A percentile compares a stretch with the other conserved stretches of the same genome.
Conservation (phyloP, 2,797 vertebrate genomes). For the Pipistrellus pipistrellus region DNA sequence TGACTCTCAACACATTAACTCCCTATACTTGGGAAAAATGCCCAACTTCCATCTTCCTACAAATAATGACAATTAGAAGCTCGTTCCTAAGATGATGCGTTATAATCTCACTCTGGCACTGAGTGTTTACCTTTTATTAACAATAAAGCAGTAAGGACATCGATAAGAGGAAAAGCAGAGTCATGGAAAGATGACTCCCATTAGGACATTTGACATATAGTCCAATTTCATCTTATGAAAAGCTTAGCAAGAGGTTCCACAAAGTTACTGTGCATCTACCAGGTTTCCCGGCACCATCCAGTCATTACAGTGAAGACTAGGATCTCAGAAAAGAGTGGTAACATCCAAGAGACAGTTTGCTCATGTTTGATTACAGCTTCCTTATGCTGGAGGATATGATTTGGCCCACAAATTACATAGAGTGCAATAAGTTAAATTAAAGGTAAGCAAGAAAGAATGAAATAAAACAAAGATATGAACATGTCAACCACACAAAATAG, state of each 20-base stretch:
- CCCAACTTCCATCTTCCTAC: not conserved
- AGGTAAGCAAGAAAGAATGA: not conserved
- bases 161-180: not conserved
- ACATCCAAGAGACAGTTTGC: not conserved
- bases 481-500: not conserved
- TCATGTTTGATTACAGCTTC: not conserved
- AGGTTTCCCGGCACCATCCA: not conserved
- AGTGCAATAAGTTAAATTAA: slow-evolving; percentile 1
- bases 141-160: slow-evolving; percentile 13
- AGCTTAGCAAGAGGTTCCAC: not conserved
- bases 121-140: not conserved
- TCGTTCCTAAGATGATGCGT: not conserved
- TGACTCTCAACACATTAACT: not conserved
- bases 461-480: not conserved
- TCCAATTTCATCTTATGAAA: not conserved
- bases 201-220: not conserved
- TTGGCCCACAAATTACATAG: not conserved
- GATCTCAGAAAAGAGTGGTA: not conserved
- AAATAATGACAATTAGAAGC: slow-evolving; percentile 28
- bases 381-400: not conserved
- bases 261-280: not conserved
- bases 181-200: not conserved
- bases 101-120: not conserved
- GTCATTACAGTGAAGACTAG: not conserved
- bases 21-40: not conserved